These are phyloP conservation scores for Cerastis leucographa DNA, from an alignment of 2,888 invertebrate species.

Conservation along the genomic window DNA sequence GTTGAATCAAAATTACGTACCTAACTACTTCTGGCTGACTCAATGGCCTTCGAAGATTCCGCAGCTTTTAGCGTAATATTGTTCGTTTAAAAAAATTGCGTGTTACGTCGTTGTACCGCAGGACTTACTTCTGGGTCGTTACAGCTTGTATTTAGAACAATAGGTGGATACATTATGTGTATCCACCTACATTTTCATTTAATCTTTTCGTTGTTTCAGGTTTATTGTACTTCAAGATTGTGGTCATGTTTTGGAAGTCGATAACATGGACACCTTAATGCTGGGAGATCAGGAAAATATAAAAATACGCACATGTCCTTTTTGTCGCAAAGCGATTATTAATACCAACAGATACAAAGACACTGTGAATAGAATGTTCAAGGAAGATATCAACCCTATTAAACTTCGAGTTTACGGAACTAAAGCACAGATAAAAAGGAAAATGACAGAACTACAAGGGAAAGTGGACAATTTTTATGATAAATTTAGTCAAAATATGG, in stretches of 20 bases:
- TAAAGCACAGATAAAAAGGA: slow-evolving; percentile 68
- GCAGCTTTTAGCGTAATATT: too few species aligned
- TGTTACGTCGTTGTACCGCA: too few species aligned
- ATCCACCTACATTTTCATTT: background rate
- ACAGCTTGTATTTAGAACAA: background rate
- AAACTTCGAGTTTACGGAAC: slow-evolving; percentile 84
- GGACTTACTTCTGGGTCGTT: background rate
- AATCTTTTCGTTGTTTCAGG: slow-evolving; percentile 72
- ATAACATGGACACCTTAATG: slow-evolving; percentile 85
- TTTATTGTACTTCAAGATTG: slow-evolving; percentile 90
- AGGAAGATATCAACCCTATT: slow-evolving; percentile 83
- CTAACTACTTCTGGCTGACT: background rate
- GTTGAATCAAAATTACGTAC: background rate
- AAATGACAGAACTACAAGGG: slow-evolving; percentile 59
- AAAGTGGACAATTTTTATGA: slow-evolving; percentile 53
- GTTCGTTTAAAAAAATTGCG: too few species aligned
- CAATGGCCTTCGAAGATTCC: background rate
- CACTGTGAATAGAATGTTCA: slow-evolving; percentile 82
- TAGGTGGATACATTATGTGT: background rate
- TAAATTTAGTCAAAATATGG: slow-evolving; percentile 39
- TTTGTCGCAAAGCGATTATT: slow-evolving; percentile 91
- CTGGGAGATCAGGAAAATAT: slow-evolving; percentile 75
- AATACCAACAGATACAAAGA: slow-evolving; percentile 91
- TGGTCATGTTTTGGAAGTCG: slow-evolving; percentile 86
- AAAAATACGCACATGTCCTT: slow-evolving; percentile 88